Conservation (phyloP, 1,140 invertebrate genomes). For the Solenopsis invicta region DNA sequence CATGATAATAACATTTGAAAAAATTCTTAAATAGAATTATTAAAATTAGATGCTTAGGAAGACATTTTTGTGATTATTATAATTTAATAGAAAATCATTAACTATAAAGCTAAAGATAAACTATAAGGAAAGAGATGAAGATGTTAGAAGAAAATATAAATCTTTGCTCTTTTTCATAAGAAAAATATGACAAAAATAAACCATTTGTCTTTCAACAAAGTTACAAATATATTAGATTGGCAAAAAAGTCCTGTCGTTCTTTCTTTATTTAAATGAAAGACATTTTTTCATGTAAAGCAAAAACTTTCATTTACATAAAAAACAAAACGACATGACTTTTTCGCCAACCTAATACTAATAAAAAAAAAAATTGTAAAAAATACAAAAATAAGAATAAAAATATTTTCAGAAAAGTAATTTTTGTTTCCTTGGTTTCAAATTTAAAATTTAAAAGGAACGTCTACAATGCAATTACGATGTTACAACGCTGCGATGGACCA, state of each 20-base stretch:
- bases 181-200: neutral
- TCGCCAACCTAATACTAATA: no score
- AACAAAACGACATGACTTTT: no score
- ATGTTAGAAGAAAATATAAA: neutral
- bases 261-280: no score
- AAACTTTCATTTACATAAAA: no score
- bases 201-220: neutral
- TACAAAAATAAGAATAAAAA: neutral
- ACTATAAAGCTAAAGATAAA: neutral
- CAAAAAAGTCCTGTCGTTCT: no score
- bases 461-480: no score
- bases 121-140: neutral
- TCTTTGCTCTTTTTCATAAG: neutral
- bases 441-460: neutral
- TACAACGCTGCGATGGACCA: no score
- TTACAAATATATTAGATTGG: neutral
- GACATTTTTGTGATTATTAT: neutral
- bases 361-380: neutral
- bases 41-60: neutral
- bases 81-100: neutral
- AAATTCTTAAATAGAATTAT: neutral
- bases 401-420: neutral
- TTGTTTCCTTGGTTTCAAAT: neutral
- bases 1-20: neutral
- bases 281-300: no score